phyloP scores from a whole-genome alignment of 2,888 invertebrate species.

The Gandaritis pyraliata region DNA sequence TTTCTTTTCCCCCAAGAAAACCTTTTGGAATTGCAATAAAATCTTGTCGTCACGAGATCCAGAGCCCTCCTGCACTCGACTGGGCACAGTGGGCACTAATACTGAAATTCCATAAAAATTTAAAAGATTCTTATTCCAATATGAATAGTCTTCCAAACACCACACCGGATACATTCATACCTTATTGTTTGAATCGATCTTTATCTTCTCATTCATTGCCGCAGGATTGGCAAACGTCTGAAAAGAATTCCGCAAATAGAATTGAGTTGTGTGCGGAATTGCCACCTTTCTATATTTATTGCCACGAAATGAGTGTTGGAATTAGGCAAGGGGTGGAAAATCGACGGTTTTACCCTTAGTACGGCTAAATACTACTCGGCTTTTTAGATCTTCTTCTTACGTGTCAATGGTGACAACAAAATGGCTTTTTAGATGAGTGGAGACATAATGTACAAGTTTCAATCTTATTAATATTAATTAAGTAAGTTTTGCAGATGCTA shows the following conservation, averaged over 20 bases:
- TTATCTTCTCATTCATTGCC: slow-evolving; percentile 17
- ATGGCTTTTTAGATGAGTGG: not conserved
- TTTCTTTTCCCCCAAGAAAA: too few relatives aligned
- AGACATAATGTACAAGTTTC: too few relatives aligned
- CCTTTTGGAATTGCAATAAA: too few relatives aligned
- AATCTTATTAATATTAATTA: too few relatives aligned
- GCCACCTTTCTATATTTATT: slow-evolving; percentile 37
- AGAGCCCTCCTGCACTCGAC: too few relatives aligned
- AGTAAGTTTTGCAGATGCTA: too few relatives aligned
- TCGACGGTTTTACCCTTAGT: not conserved
- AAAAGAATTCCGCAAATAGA: slow-evolving; percentile 43
- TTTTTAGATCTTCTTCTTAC: too few relatives aligned
- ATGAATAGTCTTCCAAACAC: not conserved
- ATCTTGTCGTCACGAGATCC: too few relatives aligned
- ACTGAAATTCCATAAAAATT: not conserved
- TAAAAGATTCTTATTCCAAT: not conserved
- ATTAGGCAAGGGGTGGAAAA: not conserved
- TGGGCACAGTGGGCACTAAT: too few relatives aligned
- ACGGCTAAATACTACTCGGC: not conserved
- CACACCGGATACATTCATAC: not conserved
- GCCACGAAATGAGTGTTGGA: slow-evolving; percentile 32
- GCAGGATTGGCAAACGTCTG: slow-evolving; percentile 21
- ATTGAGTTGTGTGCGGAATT: slow-evolving; percentile 49
- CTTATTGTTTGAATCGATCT: slow-evolving; percentile 14
- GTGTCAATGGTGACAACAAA: too few relatives aligned